phyloP scores from a whole-genome alignment of 2,113 vertebrate species.

The Gobiocypris rarus region DNA sequence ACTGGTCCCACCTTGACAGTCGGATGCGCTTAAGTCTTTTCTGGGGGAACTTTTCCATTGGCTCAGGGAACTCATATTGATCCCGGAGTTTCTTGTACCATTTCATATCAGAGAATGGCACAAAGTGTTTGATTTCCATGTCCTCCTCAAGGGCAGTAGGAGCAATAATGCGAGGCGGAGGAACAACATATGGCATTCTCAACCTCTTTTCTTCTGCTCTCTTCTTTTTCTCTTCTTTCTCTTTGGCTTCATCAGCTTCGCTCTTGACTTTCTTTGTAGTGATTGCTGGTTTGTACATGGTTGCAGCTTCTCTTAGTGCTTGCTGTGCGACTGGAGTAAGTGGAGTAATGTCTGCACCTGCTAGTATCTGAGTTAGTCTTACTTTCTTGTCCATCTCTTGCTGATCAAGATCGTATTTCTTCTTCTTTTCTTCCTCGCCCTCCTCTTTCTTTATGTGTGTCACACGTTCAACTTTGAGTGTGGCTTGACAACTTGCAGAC shows the following conservation, averaged over 20 bases:
- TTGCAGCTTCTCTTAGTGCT: slow-evolving; percentile 90
- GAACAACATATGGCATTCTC: slow-evolving; percentile 93
- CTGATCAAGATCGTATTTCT: slow-evolving; percentile 77
- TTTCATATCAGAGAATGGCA: slow-evolving; percentile 97
- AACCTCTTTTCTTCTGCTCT: slow-evolving; percentile 86
- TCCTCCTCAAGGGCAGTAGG: slow-evolving; percentile 85
- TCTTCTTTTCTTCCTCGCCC: slow-evolving; percentile 80
- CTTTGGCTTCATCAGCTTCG: slow-evolving; percentile 84
- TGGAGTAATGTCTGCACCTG: slow-evolving; percentile 82
- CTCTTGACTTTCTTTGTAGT: slow-evolving; percentile 90
- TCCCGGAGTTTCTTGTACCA: slow-evolving; percentile 98
- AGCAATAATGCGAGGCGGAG: slow-evolving; percentile 81
- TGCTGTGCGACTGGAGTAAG: slow-evolving; percentile 88
- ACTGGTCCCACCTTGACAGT: slow-evolving; percentile 97
- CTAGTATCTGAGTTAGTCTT: slow-evolving; percentile 89
- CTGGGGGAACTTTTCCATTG: slow-evolving; percentile 87
- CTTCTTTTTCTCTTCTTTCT: slow-evolving; percentile 86
- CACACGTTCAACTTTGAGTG: slow-evolving; percentile 88
- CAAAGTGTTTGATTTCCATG: slow-evolving; percentile 89
- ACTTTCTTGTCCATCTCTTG: slow-evolving; percentile 87
- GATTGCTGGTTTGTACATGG: slow-evolving; percentile 92
- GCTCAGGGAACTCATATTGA: slow-evolving; percentile 96
- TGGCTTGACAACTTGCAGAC: slow-evolving; percentile 94
- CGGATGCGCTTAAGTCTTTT: slow-evolving; percentile 95
- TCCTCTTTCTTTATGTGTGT: slow-evolving; percentile 89